Base-by-base conservation (phyloP, 35 echinoderm and acorn worm species). In the Ptychodera flava region DNA sequence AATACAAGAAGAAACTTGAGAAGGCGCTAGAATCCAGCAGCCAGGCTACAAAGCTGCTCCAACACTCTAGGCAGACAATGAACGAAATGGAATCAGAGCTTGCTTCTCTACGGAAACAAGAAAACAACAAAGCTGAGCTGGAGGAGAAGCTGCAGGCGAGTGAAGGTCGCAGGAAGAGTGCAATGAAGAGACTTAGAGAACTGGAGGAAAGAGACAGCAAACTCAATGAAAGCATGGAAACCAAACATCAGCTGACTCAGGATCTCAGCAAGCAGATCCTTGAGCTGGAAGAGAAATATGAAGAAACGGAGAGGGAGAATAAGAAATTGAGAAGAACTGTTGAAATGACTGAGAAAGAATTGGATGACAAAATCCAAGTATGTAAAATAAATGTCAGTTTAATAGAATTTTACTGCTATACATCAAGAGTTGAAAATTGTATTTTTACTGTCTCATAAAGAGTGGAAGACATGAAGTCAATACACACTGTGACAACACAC, bases 191-290 rank as follows among this genome's bases (percentile, higher is more conserved):
- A 33, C 52, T 90, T 36, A 81, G 36, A 31, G 87, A 81, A 35
- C 80, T 90, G 35, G 79, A 91, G 80, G 88, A 94, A 77, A 78
- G 92, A 85, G 88, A 91, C n/a, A 76, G 80, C 1, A 89, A 79
- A 45, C 78, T 94, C 1, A 84, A 90, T 29, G 92, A 94, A 38
- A 79, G 86, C 29, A 85, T 94, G 34, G 88, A 94, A 80, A 78
- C 92, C 31, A 94, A 94, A 37, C 92, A 94, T 85, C 35, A 76
- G 1, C 85, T 89, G 31, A 90, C 85, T 31, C 92, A 91, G 77
- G 85, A 94, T 80, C 88, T 94, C 10, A 87, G 85, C 32, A 94
- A 85, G 35, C 85, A 94, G 82, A 32, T 89, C 36, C 35, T 82
- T 29, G 87, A 89, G 79, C 33, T 89, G 12, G 87, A 89, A 89